Evolutionary conservation across 1,140 invertebrate genomes (phyloP), one percentile per base, ranked within the genome.

Genomic region (Eciton burchellii): DNA sequence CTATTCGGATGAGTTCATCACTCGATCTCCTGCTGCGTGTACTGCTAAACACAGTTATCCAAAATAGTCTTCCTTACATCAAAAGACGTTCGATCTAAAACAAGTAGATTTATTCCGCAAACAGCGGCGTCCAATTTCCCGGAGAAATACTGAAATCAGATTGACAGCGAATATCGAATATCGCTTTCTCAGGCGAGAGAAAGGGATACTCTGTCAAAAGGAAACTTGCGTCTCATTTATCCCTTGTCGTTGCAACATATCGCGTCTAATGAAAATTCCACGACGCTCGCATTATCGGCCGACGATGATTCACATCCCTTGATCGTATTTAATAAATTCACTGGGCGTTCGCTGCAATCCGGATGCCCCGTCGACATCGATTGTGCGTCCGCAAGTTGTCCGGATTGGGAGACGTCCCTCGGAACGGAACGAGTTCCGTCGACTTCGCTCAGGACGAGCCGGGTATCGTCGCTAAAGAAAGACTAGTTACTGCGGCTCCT

Each of bases 391-490:
- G n/a, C n/a, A n/a, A n/a, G n/a, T n/a, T 35, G 2, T 35, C 35
- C 6, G 35, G 6, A 35, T 35, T 35, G 35, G 2, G 35, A 45
- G 43, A 52, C 59, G 57, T 47, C 43, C 29, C 29, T 41, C 60
- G 29, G 60, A 54, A 76, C 29, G 45, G n/a, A 35, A 77, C 21
- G 47, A 26, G 24, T 56, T 79, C 63, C 26, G 21, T 5, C 29
- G 57, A 76, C 72, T 76, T 65, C 3, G 26, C 47, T 66, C 73
- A 19, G 35, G 47, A 3, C 6, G 35, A 35, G 6, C 2, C 35
- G 16, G 16, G 21, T 70, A 49, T 79, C 45, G 21, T 16, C 8
- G 35, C 74, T 52, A 45, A 79, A 79, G 63, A 79, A 79, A 79
- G 62, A 77, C 62, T 77, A 68, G 63, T 56, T 68, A 56, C 41